These are phyloP conservation scores for Andrena camellia DNA, from an alignment of 2,888 invertebrate species.

Conservation along the genomic window DNA sequence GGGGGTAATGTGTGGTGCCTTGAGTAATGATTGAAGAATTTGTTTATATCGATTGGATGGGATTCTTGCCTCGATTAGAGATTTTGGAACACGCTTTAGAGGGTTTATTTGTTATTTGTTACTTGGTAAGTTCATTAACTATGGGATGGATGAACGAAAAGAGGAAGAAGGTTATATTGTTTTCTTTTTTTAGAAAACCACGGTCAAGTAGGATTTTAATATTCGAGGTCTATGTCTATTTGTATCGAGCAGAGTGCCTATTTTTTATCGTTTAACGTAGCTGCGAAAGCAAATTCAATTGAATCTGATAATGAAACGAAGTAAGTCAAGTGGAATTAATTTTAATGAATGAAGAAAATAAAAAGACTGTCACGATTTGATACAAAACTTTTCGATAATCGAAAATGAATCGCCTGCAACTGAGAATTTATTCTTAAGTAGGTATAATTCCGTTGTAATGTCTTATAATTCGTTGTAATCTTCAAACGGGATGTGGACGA, in stretches of 20 bases:
- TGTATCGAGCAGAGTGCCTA: too few species aligned
- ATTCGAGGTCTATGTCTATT: neutral
- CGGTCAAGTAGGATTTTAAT: neutral
- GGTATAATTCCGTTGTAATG: too few species aligned
- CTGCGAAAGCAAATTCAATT: too few species aligned
- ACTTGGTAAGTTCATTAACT: neutral
- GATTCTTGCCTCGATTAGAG: conserved; percentile 1
- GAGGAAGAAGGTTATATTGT: neutral
- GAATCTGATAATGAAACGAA: too few species aligned
- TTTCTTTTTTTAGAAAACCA: neutral
- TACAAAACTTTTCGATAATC: neutral
- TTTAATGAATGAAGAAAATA: neutral
- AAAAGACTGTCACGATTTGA: neutral
- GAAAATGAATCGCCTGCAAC: neutral
- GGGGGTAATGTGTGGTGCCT: neutral
- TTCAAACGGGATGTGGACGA: neutral
- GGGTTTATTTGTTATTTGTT: neutral
- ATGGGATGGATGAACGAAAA: neutral
- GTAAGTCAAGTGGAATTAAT: too few species aligned
- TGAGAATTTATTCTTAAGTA: too few species aligned
- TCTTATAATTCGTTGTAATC: conserved; percentile 4
- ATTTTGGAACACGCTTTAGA: neutral
- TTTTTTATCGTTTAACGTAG: too few species aligned
- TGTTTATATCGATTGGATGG: conserved; percentile 5
- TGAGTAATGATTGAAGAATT: conserved; percentile 24